Percentiles rank a stretch among this genome's conserved stretches.
phyloP scores from a whole-genome alignment of 2,113 vertebrate genomes.

The Colistium nudipinnis region DNA sequence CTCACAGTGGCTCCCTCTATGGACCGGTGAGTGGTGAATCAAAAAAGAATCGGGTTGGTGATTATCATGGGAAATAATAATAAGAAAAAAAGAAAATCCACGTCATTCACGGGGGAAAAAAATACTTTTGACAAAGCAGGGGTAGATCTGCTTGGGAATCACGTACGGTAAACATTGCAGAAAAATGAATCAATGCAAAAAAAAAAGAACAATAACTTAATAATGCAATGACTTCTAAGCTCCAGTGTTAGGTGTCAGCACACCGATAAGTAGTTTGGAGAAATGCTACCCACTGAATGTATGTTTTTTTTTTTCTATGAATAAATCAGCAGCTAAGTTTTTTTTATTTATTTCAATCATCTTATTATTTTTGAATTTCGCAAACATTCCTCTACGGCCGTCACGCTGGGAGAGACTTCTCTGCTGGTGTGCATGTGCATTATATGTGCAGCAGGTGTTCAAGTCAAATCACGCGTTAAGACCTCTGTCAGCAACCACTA shows the following conservation, averaged over 20 bases:
- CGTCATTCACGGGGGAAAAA: too few species aligned
- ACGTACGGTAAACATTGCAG: not conserved
- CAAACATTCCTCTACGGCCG: too few species aligned
- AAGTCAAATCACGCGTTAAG: constrained; percentile 61
- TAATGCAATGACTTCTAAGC: too few species aligned
- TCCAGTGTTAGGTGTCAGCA: too few species aligned
- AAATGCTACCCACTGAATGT: too few species aligned
- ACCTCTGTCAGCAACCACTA: constrained; percentile 61
- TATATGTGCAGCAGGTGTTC: constrained; percentile 59
- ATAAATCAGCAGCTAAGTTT: not conserved
- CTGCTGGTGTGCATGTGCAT: not conserved
- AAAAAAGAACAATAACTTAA: too few species aligned
- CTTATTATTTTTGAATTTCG: too few species aligned
- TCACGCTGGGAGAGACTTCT: constrained; percentile 19
- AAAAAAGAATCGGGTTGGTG: not conserved
- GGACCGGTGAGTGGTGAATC: constrained; percentile 45
- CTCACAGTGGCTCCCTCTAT: constrained; percentile 81
- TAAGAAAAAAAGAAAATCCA: not conserved
- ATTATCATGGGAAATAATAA: not conserved
- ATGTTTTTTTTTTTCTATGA: too few species aligned
- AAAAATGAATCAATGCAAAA: too few species aligned
- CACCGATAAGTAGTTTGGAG: too few species aligned
- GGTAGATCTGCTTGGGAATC: not conserved
- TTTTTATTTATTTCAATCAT: too few species aligned
- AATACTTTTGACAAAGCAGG: too few species aligned